phyloP scores from a whole-genome alignment of 2,113 vertebrate species.

The Malurus cyaneus region DNA sequence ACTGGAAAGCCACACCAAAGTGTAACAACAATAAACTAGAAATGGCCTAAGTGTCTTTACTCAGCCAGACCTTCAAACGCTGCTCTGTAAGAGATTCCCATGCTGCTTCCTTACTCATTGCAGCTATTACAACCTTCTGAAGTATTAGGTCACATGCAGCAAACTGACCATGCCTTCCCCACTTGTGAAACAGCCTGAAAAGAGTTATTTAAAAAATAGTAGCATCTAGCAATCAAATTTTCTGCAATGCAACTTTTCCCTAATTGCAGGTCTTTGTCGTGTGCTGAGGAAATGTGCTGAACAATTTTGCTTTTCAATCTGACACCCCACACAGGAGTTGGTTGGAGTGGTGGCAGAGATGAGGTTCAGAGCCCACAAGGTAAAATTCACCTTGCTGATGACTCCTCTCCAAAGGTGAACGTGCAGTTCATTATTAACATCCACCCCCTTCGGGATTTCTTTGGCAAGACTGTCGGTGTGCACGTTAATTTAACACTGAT shows the following conservation, averaged over 20 bases:
- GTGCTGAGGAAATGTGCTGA: background rate
- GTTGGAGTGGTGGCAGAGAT: background rate
- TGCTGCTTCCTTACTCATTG: background rate
- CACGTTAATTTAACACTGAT: background rate
- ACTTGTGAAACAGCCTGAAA: background rate
- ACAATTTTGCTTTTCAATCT: background rate
- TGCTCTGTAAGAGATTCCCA: background rate
- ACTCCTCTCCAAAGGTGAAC: background rate
- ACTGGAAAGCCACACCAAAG: conserved; percentile 60
- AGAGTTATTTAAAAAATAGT: background rate
- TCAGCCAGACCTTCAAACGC: conserved; percentile 15
- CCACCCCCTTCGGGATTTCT: background rate
- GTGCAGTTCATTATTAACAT: background rate
- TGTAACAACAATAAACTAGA: conserved; percentile 71
- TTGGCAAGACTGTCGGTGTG: background rate
- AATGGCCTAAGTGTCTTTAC: conserved; percentile 64
- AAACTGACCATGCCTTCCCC: background rate
- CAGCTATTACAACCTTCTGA: background rate
- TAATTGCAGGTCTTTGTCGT: background rate
- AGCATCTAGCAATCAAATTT: background rate
- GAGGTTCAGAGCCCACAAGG: background rate
- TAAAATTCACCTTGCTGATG: background rate
- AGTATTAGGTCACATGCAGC: background rate
- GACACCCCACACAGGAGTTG: background rate
- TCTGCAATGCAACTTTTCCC: background rate